Evolutionary conservation across 1,140 invertebrate species (phyloP).

Genomic region (Lordiphosa clarofinis): DNA sequence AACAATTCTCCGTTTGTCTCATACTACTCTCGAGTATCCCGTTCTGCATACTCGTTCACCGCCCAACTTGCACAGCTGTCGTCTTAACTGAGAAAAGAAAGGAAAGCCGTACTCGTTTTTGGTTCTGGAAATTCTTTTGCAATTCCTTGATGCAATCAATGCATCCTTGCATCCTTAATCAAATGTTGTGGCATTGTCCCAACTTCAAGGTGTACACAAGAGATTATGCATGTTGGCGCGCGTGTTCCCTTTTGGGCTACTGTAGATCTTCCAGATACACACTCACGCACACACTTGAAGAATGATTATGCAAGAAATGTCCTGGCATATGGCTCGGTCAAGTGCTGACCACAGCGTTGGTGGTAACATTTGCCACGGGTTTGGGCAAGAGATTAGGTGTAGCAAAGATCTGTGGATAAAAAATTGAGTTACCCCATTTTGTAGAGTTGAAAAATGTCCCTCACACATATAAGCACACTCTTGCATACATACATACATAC

Average conservation of each 20-base stretch:
- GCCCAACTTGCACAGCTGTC: constrained; percentile 44
- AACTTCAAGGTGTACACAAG: constrained; percentile 46
- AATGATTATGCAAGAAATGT: constrained; percentile 46
- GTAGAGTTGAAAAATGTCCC: background rate
- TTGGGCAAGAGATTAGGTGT: constrained; percentile 8
- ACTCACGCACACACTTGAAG: constrained; percentile 9
- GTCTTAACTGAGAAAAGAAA: constrained; percentile 11
- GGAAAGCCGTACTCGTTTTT: constrained; percentile 17
- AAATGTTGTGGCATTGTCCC: constrained; percentile 35
- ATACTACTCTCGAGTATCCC: constrained; percentile 9
- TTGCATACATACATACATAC: background rate
- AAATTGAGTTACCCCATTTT: constrained; percentile 24
- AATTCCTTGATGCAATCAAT: constrained; percentile 46
- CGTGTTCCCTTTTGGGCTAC: constrained; percentile 16
- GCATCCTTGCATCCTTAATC: constrained; percentile 31
- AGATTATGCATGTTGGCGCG: constrained; percentile 62
- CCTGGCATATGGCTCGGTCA: constrained; percentile 37
- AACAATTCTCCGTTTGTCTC: constrained; percentile 16
- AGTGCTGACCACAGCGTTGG: constrained; percentile 41
- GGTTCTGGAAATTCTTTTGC: constrained; percentile 37
- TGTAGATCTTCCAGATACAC: constrained; percentile 37
- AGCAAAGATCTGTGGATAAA: constrained; percentile 6
- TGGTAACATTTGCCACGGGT: constrained; percentile 18
- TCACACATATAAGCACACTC: constrained; percentile 9
- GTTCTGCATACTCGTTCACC: constrained; percentile 40